phyloP scores from a whole-genome alignment of 2,797 vertebrate species.

The Vipera ursinii region DNA sequence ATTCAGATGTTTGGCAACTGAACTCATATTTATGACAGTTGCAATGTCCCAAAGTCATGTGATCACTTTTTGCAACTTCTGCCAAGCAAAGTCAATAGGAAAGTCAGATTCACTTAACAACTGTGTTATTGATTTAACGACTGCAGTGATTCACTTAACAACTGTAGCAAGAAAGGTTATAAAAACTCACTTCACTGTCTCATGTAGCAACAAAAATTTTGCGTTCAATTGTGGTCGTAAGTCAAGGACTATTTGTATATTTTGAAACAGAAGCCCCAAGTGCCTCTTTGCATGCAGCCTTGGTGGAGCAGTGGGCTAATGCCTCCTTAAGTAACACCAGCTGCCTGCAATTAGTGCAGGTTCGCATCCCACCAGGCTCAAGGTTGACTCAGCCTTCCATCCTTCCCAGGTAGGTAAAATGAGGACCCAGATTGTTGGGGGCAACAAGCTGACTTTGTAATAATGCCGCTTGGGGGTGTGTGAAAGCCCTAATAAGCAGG shows the following conservation, averaged over 20 bases:
- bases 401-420: too few relatives aligned
- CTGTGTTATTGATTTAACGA: neutral
- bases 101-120: neutral
- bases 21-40: neutral
- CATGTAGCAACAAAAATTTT: neutral
- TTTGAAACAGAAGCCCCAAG: neutral
- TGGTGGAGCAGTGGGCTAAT: too few relatives aligned
- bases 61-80: neutral
- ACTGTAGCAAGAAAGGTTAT: neutral
- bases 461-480: too few relatives aligned
- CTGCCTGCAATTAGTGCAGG: too few relatives aligned
- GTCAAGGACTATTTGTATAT: neutral
- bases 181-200: neutral
- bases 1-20: neutral
- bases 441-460: too few relatives aligned
- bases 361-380: too few relatives aligned
- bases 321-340: too few relatives aligned
- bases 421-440: too few relatives aligned
- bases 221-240: neutral
- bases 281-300: too few relatives aligned
- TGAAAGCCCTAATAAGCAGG: too few relatives aligned
- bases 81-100: neutral
- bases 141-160: neutral
- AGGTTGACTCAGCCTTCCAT: too few relatives aligned
- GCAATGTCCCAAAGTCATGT: neutral